A percentile compares a stretch with the other conserved stretches of the same genome.
Conservation (phyloP, 2,113 vertebrate genomes). For the Thryonomys swinderianus region DNA sequence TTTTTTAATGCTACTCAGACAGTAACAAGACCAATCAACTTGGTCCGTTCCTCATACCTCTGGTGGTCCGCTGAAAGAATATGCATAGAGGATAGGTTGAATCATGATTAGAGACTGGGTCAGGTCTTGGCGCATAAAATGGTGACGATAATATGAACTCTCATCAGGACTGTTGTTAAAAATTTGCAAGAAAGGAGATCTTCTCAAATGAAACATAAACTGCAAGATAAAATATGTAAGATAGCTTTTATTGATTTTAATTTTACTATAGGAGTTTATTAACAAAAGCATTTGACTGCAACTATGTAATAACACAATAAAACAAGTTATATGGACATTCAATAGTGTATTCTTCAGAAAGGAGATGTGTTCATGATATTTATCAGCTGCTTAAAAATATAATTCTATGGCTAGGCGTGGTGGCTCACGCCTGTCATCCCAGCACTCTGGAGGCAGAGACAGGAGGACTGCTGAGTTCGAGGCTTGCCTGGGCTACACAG, state of each 20-base stretch:
- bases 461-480: too few species aligned
- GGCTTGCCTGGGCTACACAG: too few species aligned
- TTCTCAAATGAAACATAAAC: slow-evolving; percentile 99
- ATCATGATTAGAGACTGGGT: slow-evolving; percentile 99
- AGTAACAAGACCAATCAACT: not conserved
- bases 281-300: slow-evolving; percentile 53
- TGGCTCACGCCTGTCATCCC: too few species aligned
- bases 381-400: slow-evolving; percentile 41
- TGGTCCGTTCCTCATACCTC: slow-evolving; percentile 88
- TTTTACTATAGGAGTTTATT: not conserved
- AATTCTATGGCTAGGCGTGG: slow-evolving; percentile 13
- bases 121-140: slow-evolving; percentile 97
- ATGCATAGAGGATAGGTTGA: slow-evolving; percentile 97
- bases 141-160: slow-evolving; percentile 97
- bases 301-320: slow-evolving; percentile 28
- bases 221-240: slow-evolving; percentile 82
- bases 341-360: slow-evolving; percentile 37
- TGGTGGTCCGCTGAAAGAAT: slow-evolving; percentile 97
- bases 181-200: slow-evolving; percentile 98
- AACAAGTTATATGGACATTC: slow-evolving; percentile 27
- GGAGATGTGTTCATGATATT: not conserved
- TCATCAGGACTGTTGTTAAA: slow-evolving; percentile 99
- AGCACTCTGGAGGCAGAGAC: too few species aligned
- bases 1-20: not conserved
- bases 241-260: slow-evolving; percentile 49